Conservation (phyloP, 2,797 vertebrate genomes). For the Liparis tanakae region DNA sequence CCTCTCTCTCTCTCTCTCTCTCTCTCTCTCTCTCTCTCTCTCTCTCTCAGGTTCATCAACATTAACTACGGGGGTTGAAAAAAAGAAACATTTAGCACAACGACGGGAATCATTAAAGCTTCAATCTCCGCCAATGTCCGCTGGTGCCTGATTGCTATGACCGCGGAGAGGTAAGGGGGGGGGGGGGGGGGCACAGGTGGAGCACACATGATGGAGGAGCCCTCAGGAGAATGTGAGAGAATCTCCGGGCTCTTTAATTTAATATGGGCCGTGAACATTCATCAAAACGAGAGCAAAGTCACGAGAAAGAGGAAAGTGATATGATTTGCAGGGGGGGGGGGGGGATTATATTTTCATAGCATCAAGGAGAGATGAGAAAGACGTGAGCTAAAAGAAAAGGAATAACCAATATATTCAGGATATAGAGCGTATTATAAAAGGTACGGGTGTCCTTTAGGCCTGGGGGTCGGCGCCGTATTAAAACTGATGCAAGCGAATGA, state of each 20-base stretch:
- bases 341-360: slow-evolving; percentile 30
- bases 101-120: slow-evolving; percentile 2
- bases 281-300: slow-evolving; percentile 49
- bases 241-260: slow-evolving; percentile 28
- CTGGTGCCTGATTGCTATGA: slow-evolving; percentile 18
- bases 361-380: not conserved
- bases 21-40: too few relatives aligned
- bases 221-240: slow-evolving; percentile 29
- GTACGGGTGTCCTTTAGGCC: not conserved
- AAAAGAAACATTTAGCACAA: not conserved
- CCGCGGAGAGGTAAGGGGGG: slow-evolving; percentile 15
- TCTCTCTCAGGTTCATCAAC: not conserved
- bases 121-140: not conserved
- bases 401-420: not conserved
- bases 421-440: not conserved
- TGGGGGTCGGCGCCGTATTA: not conserved
- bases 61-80: not conserved
- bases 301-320: slow-evolving; percentile 44
- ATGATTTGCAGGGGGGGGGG: slow-evolving; percentile 16
- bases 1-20: not conserved
- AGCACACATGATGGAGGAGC: slow-evolving; percentile 14
- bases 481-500: not conserved
- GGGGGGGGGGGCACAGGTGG: not conserved
- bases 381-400: slow-evolving; percentile 14
- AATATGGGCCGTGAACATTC: slow-evolving; percentile 36